These are phyloP conservation scores for Porphyrio hochstetteri DNA, from an alignment of 2,113 vertebrate genomes.

Conservation along the genomic window DNA sequence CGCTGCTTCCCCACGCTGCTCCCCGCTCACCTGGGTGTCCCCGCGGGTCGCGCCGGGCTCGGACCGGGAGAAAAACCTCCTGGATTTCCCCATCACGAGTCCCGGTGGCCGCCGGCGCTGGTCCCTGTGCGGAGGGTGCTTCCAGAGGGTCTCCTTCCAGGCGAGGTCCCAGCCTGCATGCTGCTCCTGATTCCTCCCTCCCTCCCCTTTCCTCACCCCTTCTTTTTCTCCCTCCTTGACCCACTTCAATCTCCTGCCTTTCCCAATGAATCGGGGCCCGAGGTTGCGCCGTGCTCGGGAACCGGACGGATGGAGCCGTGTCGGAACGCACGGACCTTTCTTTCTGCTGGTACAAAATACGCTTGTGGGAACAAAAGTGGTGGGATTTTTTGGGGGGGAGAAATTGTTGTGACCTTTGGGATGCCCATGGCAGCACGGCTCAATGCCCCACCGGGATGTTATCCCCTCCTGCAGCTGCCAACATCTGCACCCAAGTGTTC, in stretches of 20 bases:
- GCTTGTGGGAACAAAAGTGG: background rate
- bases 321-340: background rate
- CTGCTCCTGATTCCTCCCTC: background rate
- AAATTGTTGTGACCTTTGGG: background rate
- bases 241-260: background rate
- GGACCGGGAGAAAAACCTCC: background rate
- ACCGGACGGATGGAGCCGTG: background rate
- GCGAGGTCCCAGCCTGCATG: background rate
- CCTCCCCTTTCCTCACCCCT: background rate
- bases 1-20: background rate
- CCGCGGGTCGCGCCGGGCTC: background rate
- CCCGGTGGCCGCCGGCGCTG: background rate
- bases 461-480: background rate
- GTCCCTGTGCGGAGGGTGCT: background rate
- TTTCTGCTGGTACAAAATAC: background rate
- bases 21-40: background rate
- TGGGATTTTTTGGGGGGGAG: background rate
- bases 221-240: background rate
- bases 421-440: fast-evolving
- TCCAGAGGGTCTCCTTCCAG: background rate
- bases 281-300: background rate
- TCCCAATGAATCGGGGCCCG: background rate
- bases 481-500: background rate
- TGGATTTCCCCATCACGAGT: background rate
- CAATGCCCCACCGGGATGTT: background rate